Evolutionary conservation across 92 coral and sea anemone genomes (phyloP), one percentile per base, ranked within the genome.

Genomic region (Epizoanthus illoricatus): DNA sequence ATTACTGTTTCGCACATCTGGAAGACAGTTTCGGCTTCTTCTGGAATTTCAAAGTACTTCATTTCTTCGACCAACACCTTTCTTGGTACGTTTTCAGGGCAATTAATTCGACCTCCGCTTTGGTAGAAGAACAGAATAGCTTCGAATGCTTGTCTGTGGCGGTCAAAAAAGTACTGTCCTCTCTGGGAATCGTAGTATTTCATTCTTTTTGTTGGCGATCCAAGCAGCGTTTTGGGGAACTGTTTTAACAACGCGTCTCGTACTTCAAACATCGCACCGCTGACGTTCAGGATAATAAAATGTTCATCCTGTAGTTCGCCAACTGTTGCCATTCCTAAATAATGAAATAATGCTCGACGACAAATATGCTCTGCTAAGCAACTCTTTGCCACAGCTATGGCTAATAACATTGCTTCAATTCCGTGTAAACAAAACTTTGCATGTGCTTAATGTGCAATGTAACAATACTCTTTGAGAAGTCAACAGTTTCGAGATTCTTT

Each of bases 91-190:
- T 93, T 93, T 75, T 93, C 94, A 7, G 97, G 97, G 54, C 91
- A 84, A 7, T 85, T 76, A 18, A 93, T 49, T 11, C 97, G 80
- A 54, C 97, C 97, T 84, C 89, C 88, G 74, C 88, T 93, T 81
- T 93, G 97, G 83, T 93, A 93, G 84, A 85, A 93, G 58, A 93
- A 93, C 81, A 93, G 64, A 47, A 93, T 93, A 43, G 92, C 97
- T 84, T 93, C 97, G 71, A 93, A 93, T 0, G 97, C 97, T 73
- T 91, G 92, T 42, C 97, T 78, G 84, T 93, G 97, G n/a, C 97
- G 97, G 69, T 93, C 97, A 74, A 93, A 93, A 63, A 93, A 93
- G 17, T 93, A 93, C 60, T 93, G 89, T 49, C 88, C 84, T 43
- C 94, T 80, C 62, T 63, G 47, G 6, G 83, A 85, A 40, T 93